phyloP scores from a whole-genome alignment of 2,888 invertebrate species.

The Nasonovia ribisnigri region DNA sequence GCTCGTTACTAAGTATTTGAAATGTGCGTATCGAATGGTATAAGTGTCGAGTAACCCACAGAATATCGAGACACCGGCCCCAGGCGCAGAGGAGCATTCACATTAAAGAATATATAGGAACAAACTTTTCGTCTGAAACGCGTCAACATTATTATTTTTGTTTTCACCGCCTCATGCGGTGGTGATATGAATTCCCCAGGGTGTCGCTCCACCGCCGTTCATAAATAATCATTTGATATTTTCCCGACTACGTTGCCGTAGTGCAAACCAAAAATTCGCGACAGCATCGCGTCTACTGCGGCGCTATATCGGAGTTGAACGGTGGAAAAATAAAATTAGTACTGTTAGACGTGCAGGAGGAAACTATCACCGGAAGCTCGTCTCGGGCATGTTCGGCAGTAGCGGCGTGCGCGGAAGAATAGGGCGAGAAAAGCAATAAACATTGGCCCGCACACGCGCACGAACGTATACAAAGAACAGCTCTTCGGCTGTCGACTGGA shows the following conservation, averaged over 20 bases:
- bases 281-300: neutral
- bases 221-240: conserved; percentile 50
- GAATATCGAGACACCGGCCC: no score
- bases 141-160: conserved; percentile 37
- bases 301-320: neutral
- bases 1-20: neutral
- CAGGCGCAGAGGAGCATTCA: neutral
- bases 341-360: neutral
- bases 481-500: conserved; percentile 44
- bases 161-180: neutral
- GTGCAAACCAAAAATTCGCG: neutral
- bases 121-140: conserved; percentile 30
- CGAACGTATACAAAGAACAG: neutral
- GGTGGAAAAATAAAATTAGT: neutral
- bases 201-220: neutral
- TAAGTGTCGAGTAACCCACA: conserved; percentile 26
- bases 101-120: conserved; percentile 11
- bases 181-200: neutral
- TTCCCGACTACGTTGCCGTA: no score
- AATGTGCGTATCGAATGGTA: conserved; percentile 26
- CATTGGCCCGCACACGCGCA: conserved; percentile 1
- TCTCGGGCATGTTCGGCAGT: neutral
- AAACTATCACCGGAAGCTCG: neutral
- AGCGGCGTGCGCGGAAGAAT: neutral
- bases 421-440: conserved; percentile 59